Percentiles rank a stretch among this genome's conserved stretches.
These are phyloP conservation scores for Carapus acus DNA, from an alignment of 2,797 vertebrate genomes.

Conservation along the genomic window DNA sequence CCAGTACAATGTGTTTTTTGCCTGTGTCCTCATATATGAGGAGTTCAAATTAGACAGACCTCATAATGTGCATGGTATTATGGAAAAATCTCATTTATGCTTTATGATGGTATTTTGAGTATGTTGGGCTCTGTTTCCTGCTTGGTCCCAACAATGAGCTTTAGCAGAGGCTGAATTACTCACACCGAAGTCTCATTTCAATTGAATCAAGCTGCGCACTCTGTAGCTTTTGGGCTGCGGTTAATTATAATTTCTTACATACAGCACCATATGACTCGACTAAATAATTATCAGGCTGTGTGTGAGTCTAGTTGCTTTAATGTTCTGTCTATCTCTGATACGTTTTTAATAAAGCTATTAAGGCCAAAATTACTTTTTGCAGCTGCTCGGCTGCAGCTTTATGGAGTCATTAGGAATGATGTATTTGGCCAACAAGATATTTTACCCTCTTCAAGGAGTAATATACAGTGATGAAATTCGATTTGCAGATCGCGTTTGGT, in stretches of 20 bases:
- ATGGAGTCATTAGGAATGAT: constrained; percentile 62
- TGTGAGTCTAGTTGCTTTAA: constrained; percentile 52
- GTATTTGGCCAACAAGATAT: constrained; percentile 61
- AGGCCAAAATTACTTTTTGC: constrained; percentile 62
- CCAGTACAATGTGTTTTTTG: neutral
- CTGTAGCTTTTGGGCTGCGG: constrained; percentile 20
- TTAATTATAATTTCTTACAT: constrained; percentile 52
- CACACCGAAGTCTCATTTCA: constrained; percentile 22
- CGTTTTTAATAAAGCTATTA: constrained; percentile 70
- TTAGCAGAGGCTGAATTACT: constrained; percentile 6
- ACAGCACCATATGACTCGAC: constrained; percentile 48
- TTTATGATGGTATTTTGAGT: constrained; percentile 3
- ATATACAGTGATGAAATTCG: constrained; percentile 45
- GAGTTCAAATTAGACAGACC: neutral
- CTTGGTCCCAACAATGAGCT: constrained; percentile 14
- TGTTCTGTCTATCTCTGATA: constrained; percentile 62
- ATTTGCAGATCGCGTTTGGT: constrained; percentile 51
- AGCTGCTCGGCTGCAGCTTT: constrained; percentile 59
- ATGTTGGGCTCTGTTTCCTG: neutral
- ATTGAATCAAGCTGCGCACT: constrained; percentile 21
- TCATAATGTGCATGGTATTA: neutral
- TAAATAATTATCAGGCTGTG: constrained; percentile 53
- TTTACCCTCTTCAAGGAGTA: constrained; percentile 47
- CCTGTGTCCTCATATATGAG: neutral
- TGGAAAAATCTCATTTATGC: neutral